Percentiles rank a stretch among this genome's conserved stretches.
phyloP scores from a whole-genome alignment of 92 coral and sea anemone genomes.

The Parazoanthus atlanticus region DNA sequence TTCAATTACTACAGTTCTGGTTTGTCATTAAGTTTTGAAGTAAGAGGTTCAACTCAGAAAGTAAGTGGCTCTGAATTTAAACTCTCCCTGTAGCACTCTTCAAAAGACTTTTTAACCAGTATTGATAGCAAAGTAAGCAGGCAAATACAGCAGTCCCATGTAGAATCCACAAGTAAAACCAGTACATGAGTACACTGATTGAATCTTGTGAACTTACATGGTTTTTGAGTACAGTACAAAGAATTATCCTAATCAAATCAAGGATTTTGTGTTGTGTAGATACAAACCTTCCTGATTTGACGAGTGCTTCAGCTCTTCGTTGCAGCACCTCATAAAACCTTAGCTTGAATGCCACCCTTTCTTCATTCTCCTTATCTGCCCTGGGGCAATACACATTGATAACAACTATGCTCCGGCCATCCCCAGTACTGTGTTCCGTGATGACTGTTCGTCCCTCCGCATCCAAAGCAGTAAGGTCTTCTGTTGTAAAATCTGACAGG shows the following conservation, averaged over 20 bases:
- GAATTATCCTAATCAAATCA: not conserved
- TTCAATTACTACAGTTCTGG: no score
- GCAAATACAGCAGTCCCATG: no score
- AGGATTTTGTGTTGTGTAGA: not conserved
- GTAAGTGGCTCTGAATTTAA: no score
- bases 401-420: constrained; percentile 74
- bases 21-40: no score
- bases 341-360: constrained; percentile 83
- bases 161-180: no score
- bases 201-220: no score
- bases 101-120: no score
- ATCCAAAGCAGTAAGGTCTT: constrained; percentile 79
- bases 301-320: constrained; percentile 75
- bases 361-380: constrained; percentile 93
- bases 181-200: no score
- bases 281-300: constrained; percentile 76
- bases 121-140: no score
- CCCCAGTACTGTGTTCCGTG: constrained; percentile 73
- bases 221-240: no score
- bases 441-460: constrained; percentile 88
- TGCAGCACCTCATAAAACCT: constrained; percentile 80
- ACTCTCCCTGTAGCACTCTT: no score
- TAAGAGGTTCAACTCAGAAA: no score
- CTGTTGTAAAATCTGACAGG: constrained; percentile 57
- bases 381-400: constrained; percentile 96